phyloP scores from a whole-genome alignment of 1,140 invertebrate species.

The Pachypeltis micranthus region DNA sequence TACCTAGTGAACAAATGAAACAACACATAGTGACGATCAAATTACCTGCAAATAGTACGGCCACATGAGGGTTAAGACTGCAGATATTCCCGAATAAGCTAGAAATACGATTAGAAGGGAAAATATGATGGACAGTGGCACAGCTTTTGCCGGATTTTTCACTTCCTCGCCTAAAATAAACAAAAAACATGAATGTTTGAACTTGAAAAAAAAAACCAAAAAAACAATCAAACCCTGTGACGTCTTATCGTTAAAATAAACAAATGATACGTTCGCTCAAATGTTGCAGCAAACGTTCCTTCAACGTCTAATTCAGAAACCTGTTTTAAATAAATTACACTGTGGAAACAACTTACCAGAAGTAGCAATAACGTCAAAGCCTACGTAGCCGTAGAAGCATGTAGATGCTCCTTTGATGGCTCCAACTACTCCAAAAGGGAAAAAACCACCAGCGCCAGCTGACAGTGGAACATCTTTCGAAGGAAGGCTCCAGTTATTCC shows the following conservation, averaged over 20 bases:
- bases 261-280: neutral
- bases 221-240: neutral
- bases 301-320: slow-evolving; percentile 4
- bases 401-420: slow-evolving; percentile 71
- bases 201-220: neutral
- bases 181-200: neutral
- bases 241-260: neutral
- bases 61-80: slow-evolving; percentile 74
- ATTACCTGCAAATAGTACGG: slow-evolving; percentile 68
- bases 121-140: slow-evolving; percentile 76
- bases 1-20: neutral
- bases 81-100: slow-evolving; percentile 77
- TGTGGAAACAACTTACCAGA: slow-evolving; percentile 35
- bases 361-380: slow-evolving; percentile 79
- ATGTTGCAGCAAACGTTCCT: slow-evolving; percentile 36
- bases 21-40: slow-evolving; percentile 27
- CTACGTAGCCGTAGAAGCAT: slow-evolving; percentile 80
- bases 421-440: slow-evolving; percentile 66
- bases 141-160: slow-evolving; percentile 72
- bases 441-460: slow-evolving; percentile 62
- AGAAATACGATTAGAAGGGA: slow-evolving; percentile 72
- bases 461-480: slow-evolving; percentile 41
- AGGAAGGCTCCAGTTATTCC: slow-evolving; percentile 54
- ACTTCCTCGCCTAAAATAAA: slow-evolving; percentile 39
- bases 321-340: neutral